Evolutionary conservation across 2,113 vertebrate species (phyloP).

Genomic region (Halcyon senegalensis): DNA sequence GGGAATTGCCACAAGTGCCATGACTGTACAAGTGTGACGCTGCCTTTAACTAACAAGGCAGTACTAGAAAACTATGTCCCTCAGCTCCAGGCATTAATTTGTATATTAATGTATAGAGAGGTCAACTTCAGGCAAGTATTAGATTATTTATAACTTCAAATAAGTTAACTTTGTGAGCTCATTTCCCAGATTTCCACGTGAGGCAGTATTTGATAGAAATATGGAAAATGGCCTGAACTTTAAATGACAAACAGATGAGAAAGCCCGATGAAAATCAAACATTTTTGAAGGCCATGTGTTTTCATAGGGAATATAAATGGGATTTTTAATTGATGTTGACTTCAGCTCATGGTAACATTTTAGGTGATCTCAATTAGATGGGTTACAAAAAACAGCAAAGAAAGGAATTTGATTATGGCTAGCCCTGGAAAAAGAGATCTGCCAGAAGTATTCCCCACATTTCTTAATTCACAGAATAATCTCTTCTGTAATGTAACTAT

Average conservation of each 20-base stretch:
- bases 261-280: slow-evolving; percentile 83
- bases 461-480: slow-evolving; percentile 53
- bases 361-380: slow-evolving; percentile 86
- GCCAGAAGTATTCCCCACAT: slow-evolving; percentile 12
- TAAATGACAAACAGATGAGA: slow-evolving; percentile 95
- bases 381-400: slow-evolving; percentile 85
- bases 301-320: slow-evolving; percentile 84
- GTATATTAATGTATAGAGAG: slow-evolving; percentile 66
- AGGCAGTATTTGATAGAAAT: slow-evolving; percentile 90
- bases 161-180: slow-evolving; percentile 77
- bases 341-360: slow-evolving; percentile 83
- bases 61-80: background rate
- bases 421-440: slow-evolving; percentile 61
- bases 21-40: background rate
- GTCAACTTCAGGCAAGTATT: slow-evolving; percentile 75
- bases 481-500: slow-evolving; percentile 1
- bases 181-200: slow-evolving; percentile 83
- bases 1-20: background rate
- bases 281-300: slow-evolving; percentile 84
- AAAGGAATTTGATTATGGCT: slow-evolving; percentile 78
- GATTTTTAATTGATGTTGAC: slow-evolving; percentile 93
- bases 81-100: slow-evolving; percentile 57
- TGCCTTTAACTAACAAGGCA: background rate
- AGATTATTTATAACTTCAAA: slow-evolving; percentile 91
- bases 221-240: slow-evolving; percentile 85